Conservation (phyloP, 2,797 vertebrate species). For the Poeciliopsis turneri region DNA sequence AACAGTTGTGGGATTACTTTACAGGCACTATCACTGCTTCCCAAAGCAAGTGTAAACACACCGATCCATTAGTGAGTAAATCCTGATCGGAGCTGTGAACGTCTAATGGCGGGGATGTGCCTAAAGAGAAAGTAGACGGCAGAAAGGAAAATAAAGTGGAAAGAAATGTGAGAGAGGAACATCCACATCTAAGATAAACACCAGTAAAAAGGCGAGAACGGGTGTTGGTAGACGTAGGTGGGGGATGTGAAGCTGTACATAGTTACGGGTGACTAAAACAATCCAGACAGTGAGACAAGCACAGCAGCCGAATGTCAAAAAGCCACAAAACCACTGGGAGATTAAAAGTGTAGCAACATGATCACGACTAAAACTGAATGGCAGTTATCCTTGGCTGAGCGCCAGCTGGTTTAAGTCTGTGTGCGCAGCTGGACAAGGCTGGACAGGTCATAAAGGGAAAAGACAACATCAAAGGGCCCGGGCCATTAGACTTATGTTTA, state of each 20-base stretch:
- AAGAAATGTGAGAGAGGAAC: constrained; percentile 10
- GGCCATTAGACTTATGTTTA: constrained; percentile 55
- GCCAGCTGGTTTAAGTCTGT: constrained; percentile 19
- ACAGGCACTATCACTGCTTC: constrained; percentile 64
- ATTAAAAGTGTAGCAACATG: constrained; percentile 34
- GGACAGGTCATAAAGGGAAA: constrained; percentile 50
- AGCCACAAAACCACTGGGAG: constrained; percentile 36
- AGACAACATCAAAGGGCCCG: constrained; percentile 45
- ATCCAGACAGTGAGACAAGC: constrained; percentile 28
- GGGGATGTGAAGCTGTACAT: constrained; percentile 9
- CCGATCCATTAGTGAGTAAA: constrained; percentile 60
- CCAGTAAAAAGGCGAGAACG: not conserved
- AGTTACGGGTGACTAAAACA: constrained; percentile 46
- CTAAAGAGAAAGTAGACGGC: not conserved
- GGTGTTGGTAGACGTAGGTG: not conserved
- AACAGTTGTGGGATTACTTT: constrained; percentile 66
- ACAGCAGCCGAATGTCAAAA: constrained; percentile 29
- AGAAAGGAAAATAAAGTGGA: constrained; percentile 16
- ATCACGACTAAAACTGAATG: constrained; percentile 48
- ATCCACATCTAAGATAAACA: constrained; percentile 20
- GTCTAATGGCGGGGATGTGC: not conserved
- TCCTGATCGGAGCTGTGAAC: constrained; percentile 25
- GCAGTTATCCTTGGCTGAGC: constrained; percentile 42
- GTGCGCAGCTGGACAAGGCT: constrained; percentile 16
- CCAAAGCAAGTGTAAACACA: constrained; percentile 60